phyloP scores from a whole-genome alignment of 1,140 invertebrate species.

The silkworm (Bombyx mori) region DNA sequence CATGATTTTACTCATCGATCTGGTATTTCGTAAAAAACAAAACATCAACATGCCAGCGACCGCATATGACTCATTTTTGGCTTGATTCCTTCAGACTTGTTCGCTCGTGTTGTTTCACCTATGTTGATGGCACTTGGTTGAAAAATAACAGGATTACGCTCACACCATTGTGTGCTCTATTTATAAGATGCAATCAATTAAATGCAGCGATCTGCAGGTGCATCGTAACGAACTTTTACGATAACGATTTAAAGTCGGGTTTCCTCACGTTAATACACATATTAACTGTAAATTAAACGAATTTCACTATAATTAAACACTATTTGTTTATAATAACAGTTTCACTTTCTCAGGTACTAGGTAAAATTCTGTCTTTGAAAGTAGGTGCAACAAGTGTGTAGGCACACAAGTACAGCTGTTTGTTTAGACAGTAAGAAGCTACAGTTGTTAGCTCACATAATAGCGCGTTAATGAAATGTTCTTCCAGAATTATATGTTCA shows the following conservation, averaged over 20 bases:
- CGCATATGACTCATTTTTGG: conserved; percentile 63
- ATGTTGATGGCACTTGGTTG: conserved; percentile 30
- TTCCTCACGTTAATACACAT: conserved; percentile 35
- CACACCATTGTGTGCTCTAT: conserved; percentile 28
- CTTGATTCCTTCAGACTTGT: conserved; percentile 34
- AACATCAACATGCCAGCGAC: conserved; percentile 48
- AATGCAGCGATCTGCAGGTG: conserved; percentile 55
- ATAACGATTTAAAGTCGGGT: conserved; percentile 40
- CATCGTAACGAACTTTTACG: conserved; percentile 45
- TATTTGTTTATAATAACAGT: conserved; percentile 10
- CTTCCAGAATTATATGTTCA: too few species aligned
- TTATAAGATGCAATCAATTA: conserved; percentile 34
- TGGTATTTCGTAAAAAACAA: conserved; percentile 57
- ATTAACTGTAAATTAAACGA: conserved; percentile 52
- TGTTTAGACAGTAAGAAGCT: conserved; percentile 21
- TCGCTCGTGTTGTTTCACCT: conserved; percentile 33
- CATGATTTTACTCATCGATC: conserved; percentile 44
- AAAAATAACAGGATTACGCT: conserved; percentile 37
- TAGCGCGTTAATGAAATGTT: too few species aligned
- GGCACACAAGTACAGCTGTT: conserved; percentile 38
- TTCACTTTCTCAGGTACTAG: conserved; percentile 60
- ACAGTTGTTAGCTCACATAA: too few species aligned
- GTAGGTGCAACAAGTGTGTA: conserved; percentile 61
- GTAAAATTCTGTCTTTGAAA: conserved; percentile 58
- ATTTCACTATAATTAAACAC: conserved; percentile 8